phyloP scores from a whole-genome alignment of 2,888 invertebrate genomes.

The Oxystoma pomonae region DNA sequence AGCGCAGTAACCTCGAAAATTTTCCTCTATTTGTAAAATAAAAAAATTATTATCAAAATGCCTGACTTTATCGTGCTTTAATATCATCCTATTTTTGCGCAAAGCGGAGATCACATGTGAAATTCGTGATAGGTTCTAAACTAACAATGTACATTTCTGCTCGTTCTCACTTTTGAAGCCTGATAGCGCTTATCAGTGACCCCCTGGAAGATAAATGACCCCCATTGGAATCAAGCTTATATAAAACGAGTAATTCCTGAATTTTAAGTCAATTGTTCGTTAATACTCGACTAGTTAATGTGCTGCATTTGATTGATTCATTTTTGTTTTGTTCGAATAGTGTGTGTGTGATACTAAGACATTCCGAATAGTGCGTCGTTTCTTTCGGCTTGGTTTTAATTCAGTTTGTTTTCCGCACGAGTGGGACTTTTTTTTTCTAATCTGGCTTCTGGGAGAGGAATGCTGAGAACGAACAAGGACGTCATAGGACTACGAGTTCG shows the following conservation, averaged over 20 bases:
- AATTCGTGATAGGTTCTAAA: neutral
- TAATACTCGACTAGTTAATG: neutral
- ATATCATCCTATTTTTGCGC: neutral
- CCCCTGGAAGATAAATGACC: constrained; percentile 38
- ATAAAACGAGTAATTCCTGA: constrained; percentile 36
- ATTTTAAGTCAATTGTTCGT: neutral
- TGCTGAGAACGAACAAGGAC: constrained; percentile 67
- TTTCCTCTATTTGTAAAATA: neutral
- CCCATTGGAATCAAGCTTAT: constrained; percentile 30
- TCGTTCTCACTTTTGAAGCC: neutral
- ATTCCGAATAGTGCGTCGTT: neutral
- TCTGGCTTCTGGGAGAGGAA: constrained; percentile 45
- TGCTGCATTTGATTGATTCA: constrained; percentile 13
- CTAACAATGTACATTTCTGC: too few relatives aligned
- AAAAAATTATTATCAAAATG: too few relatives aligned
- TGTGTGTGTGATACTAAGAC: constrained; percentile 14
- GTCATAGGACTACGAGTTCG: constrained; percentile 87
- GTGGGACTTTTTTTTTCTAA: constrained; percentile 32
- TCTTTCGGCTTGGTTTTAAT: constrained; percentile 2
- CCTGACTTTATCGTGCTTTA: neutral
- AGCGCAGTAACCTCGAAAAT: neutral
- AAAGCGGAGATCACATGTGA: neutral
- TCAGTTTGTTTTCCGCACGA: constrained; percentile 50
- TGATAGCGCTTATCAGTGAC: constrained; percentile 35
- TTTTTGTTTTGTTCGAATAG: constrained; percentile 12